These are phyloP conservation scores for Calliphora vicina DNA, from an alignment of 1,140 invertebrate species.

Conservation along the genomic window DNA sequence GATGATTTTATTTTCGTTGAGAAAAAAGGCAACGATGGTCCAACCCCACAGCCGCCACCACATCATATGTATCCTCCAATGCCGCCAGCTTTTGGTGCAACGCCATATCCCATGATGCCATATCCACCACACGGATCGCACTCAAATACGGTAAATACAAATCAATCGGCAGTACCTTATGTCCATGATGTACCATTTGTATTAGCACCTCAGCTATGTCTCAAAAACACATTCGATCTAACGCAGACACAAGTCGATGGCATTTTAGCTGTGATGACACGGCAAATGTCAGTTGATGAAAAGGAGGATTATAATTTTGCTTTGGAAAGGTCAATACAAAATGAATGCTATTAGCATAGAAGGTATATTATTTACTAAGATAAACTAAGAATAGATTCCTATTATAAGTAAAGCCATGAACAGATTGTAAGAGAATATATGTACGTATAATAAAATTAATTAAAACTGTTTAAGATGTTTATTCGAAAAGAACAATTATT, in stretches of 20 bases:
- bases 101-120: constrained; percentile 31
- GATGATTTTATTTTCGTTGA: constrained; percentile 60
- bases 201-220: constrained; percentile 50
- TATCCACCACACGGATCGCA: constrained; percentile 1
- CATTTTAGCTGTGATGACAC: constrained; percentile 55
- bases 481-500: too few species aligned
- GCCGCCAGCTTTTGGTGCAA: constrained; percentile 42
- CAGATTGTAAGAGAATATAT: not conserved
- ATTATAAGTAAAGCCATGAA: not conserved
- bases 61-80: constrained; percentile 53
- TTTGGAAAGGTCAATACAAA: constrained; percentile 56
- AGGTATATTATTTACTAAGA: not conserved
- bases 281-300: constrained; percentile 54
- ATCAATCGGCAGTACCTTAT: constrained; percentile 47
- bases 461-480: too few species aligned
- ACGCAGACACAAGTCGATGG: constrained; percentile 55
- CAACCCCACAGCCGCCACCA: constrained; percentile 5
- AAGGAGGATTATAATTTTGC: constrained; percentile 56
- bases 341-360: constrained; percentile 49
- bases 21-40: constrained; percentile 44
- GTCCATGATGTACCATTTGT: constrained; percentile 60
- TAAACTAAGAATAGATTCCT: not conserved
- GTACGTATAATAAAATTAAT: too few species aligned
- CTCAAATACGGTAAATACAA: not conserved
- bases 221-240: constrained; percentile 46